These are phyloP conservation scores for Drosophila elegans DNA, from an alignment of 1,140 invertebrate genomes.

Conservation along the genomic window DNA sequence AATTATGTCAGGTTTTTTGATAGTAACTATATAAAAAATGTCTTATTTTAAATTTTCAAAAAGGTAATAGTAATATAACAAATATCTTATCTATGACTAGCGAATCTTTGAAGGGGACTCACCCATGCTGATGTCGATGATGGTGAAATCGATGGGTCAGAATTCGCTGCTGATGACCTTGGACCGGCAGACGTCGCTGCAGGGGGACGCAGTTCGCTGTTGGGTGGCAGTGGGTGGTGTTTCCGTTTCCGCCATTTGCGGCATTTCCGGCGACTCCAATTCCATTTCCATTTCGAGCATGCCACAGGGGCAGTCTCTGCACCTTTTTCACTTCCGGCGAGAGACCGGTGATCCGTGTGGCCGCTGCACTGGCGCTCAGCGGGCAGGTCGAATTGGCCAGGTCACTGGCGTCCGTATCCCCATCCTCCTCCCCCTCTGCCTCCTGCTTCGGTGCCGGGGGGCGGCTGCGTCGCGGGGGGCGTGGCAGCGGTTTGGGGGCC, in stretches of 20 bases:
- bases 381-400: conserved; percentile 71
- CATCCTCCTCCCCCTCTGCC: conserved; percentile 15
- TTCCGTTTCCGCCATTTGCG: neutral
- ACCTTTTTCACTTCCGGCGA: conserved; percentile 78
- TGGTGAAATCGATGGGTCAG: conserved; percentile 4
- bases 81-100: neutral
- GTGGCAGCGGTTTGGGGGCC: conserved; percentile 46
- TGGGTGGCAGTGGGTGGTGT: conserved; percentile 12
- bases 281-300: conserved; percentile 8
- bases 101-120: neutral
- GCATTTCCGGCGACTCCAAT: no score
- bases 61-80: neutral
- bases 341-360: conserved; percentile 67
- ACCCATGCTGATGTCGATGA: conserved; percentile 23
- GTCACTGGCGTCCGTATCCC: conserved; percentile 71
- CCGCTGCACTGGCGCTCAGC: conserved; percentile 65
- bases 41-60: neutral
- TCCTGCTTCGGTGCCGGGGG: conserved; percentile 12
- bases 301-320: conserved; percentile 69
- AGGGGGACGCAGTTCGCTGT: neutral
- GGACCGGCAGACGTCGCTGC: conserved; percentile 2
- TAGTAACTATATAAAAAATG: no score
- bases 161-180: conserved; percentile 2
- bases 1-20: no score
- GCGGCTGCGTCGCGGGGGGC: conserved; percentile 53